Conservation (phyloP, 2,113 vertebrate species). For the Pimephales promelas region DNA sequence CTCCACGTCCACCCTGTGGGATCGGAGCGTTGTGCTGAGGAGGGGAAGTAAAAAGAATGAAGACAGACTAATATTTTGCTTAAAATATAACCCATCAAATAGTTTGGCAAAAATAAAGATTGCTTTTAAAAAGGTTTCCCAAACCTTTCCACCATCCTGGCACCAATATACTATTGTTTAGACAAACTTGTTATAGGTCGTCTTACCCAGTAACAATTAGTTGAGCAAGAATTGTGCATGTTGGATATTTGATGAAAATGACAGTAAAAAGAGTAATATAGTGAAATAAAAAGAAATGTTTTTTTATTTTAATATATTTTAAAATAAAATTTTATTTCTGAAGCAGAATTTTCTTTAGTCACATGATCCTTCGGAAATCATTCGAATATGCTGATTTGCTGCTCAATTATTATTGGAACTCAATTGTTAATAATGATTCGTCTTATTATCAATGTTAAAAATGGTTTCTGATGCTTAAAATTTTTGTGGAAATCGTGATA, state of each 20-base stretch:
- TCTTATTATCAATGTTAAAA: no score
- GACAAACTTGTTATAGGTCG: background rate
- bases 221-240: background rate
- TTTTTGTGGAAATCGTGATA: no score
- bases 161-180: background rate
- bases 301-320: no score
- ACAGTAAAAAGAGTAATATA: no score
- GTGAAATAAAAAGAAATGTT: no score
- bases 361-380: no score
- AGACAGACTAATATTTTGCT: background rate
- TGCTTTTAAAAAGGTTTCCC: background rate
- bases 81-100: background rate
- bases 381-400: no score
- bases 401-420: no score
- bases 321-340: no score
- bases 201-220: background rate
- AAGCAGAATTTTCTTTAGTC: no score
- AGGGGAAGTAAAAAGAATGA: background rate
- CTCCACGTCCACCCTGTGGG: slow-evolving; percentile 89
- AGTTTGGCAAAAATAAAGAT: background rate
- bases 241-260: background rate
- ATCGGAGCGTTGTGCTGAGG: slow-evolving; percentile 89
- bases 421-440: no score
- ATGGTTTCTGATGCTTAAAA: no score
- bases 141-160: background rate